Evolutionary conservation across 2,888 invertebrate species (phyloP).

Genomic region (Mesorhabditis sp.): DNA sequence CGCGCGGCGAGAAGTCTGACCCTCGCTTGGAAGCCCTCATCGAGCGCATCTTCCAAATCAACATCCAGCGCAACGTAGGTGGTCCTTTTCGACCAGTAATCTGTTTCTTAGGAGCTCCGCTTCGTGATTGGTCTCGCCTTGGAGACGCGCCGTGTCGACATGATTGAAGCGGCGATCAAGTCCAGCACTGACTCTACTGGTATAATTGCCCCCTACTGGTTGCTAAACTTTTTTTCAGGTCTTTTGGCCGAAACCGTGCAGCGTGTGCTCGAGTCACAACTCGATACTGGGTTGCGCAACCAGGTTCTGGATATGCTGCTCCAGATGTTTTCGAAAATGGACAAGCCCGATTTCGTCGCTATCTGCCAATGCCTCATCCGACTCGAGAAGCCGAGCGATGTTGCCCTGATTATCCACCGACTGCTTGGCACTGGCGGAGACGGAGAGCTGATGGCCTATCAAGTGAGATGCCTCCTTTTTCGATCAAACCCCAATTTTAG

Average conservation of each 20-base stretch:
- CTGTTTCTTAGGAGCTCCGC: slow-evolving; percentile 30
- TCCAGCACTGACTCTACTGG: slow-evolving; percentile 15
- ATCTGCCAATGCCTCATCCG: slow-evolving; percentile 65
- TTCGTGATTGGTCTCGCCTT: slow-evolving; percentile 86
- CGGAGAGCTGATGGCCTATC: slow-evolving; percentile 75
- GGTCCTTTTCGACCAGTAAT: too few species aligned
- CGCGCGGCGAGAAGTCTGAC: slow-evolving; percentile 54
- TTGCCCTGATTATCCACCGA: slow-evolving; percentile 34
- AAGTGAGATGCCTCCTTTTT: slow-evolving; percentile 59
- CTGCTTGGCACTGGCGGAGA: slow-evolving; percentile 19
- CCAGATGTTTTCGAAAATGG: slow-evolving; percentile 76
- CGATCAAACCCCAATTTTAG: slow-evolving; percentile 27
- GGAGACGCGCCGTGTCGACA: slow-evolving; percentile 93
- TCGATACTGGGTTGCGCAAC: slow-evolving; percentile 87
- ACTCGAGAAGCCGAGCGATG: slow-evolving; percentile 40
- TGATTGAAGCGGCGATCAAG: slow-evolving; percentile 81
- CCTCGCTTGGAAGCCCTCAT: slow-evolving; percentile 80
- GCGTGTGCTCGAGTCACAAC: slow-evolving; percentile 91
- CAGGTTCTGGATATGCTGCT: slow-evolving; percentile 83
- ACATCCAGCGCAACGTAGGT: slow-evolving; percentile 68
- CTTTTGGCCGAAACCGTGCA: slow-evolving; percentile 93
- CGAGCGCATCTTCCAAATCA: slow-evolving; percentile 92
- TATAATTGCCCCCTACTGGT: neutral
- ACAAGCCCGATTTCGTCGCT: slow-evolving; percentile 91
- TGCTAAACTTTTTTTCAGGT: slow-evolving; percentile 65